Evolutionary conservation across 2,888 invertebrate species (phyloP), one percentile per base, ranked within the genome.

Genomic region (Dolichomitus sp.): DNA sequence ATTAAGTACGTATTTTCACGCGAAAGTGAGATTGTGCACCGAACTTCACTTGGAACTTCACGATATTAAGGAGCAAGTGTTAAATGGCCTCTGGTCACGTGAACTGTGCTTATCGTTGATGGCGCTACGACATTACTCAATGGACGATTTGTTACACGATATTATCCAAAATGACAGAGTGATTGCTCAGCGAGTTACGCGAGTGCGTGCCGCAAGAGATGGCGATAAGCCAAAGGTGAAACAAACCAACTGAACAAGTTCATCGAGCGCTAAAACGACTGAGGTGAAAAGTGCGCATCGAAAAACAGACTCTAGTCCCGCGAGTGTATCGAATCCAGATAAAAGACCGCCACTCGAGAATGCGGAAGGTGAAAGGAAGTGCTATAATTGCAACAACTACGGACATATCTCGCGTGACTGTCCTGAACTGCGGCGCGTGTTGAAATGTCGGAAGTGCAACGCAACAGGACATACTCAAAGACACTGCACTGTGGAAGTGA

Each of bases 141-240:
- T 33, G 6, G 73, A 54, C 33, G 63, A 37, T 27, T 30, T 66
- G 14, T 5, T 80, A 7, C 57, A 66, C 42, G 73, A 80, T 40
- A 14, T 80, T 2, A 2, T 57, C 23, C 61, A 14, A 14, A 45
- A 17, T 9, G 37, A 27, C 3, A 48, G 45, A 17, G 19, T n/a
- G 50, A 23, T 23, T 6, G 23, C 17, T 27, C 57, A 45, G 42
- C 57, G 57, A 23, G 27, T 23, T 6, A 6, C 27, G 3, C 45
- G 50, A 17, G 23, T 14, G 6, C 45, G 66, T 14, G 1, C 66
- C 4, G 27, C n/a, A 23, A 45, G 45, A 45, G 37, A 65, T 19
- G 42, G 11, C 42, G 69, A 85, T 48, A 73, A 81, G 33, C 40
- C 33, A 48, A 75, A 61, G 48, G 48, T 54, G 50, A 76, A 65